Percentiles rank a stretch among this genome's conserved stretches.
phyloP scores from a whole-genome alignment of 2,888 invertebrate genomes.

The Ethmia dodecea region DNA sequence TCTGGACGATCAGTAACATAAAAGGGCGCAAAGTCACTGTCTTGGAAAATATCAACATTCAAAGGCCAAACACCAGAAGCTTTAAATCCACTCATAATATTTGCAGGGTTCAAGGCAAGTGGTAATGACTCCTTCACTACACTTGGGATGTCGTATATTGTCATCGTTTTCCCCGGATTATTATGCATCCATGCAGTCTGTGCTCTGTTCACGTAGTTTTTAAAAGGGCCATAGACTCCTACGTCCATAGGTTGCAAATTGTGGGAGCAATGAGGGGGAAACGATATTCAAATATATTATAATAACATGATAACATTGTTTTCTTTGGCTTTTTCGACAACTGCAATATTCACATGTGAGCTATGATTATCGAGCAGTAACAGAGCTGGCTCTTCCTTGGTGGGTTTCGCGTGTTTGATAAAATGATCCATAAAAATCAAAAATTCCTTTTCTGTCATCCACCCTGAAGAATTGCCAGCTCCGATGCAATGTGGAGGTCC shows the following conservation, averaged over 20 bases:
- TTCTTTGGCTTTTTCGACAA: conserved; percentile 21
- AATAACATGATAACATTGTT: conserved; percentile 25
- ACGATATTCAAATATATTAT: conserved; percentile 17
- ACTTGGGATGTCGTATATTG: conserved; percentile 21
- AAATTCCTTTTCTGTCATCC: conserved; percentile 31
- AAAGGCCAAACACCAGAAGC: conserved; percentile 23
- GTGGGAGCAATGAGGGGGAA: conserved; percentile 18
- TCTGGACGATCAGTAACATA: conserved; percentile 18
- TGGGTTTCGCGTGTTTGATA: conserved; percentile 20
- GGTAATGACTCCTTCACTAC: conserved; percentile 17
- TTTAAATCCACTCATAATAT: conserved; percentile 22
- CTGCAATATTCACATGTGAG: conserved; percentile 27
- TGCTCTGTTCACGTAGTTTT: conserved; percentile 15
- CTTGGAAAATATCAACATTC: conserved; percentile 20
- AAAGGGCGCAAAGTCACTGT: conserved; percentile 19
- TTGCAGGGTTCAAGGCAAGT: conserved; percentile 18
- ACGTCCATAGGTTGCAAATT: conserved; percentile 20
- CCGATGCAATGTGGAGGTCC: conserved; percentile 32
- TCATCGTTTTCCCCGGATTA: conserved; percentile 18
- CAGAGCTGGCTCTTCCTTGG: conserved; percentile 23
- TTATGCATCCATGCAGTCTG: conserved; percentile 10
- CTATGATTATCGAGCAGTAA: conserved; percentile 33
- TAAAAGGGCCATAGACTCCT: conserved; percentile 20
- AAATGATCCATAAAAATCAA: conserved; percentile 32
- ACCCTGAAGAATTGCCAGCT: conserved; percentile 31